Base-by-base conservation (phyloP, 2,888 invertebrate genomes). In the Platycheirus rosarum region DNA sequence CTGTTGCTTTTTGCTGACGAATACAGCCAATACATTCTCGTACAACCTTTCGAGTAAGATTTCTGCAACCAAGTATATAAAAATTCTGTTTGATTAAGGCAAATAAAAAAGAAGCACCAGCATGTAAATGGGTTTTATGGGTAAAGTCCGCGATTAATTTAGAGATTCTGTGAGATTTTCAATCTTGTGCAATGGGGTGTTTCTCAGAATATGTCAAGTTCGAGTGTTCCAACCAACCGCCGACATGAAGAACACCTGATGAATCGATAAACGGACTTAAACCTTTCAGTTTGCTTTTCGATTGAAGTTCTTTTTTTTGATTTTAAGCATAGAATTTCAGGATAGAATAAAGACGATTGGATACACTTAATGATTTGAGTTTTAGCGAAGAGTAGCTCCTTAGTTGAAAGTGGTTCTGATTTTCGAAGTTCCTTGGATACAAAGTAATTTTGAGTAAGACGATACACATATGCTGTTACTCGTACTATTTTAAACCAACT, bases 31-130 rank as follows among this genome's bases (percentile, higher is more conserved):
- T 40, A 37, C 84, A 73, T 26, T 44, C 26, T 23, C 66, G 68
- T 2, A 79, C 79, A 4, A 63, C 55, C 26, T 84, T 78, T 11
- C 63, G 60, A n/a, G n/a, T n/a, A n/a, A n/a, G n/a, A n/a, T n/a
- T n/a, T n/a, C n/a, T n/a, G n/a, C n/a, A n/a, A n/a, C 49, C 66
- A 2, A 66, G n/a, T 6, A 66, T 66, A 26, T 20, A 53, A 53
- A 51, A 66, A 11, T 62, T 29, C 20, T 62, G 46, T 37, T 32
- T 20, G 26, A 53, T 23, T n/a, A 49, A 9, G 2, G 18, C 49
- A 46, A 46, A 46, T 4, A 40, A 16, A 18, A 29, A 11, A n/a
- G 74, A 29, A 5, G 48, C 57, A 49, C 49, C 60, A 5, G 66
- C 44, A 37, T 75, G 62, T n/a, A n/a, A n/a, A n/a, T n/a, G n/a